Base-by-base conservation (phyloP, 1,140 invertebrate species). In the Drosophila ercepeae region DNA sequence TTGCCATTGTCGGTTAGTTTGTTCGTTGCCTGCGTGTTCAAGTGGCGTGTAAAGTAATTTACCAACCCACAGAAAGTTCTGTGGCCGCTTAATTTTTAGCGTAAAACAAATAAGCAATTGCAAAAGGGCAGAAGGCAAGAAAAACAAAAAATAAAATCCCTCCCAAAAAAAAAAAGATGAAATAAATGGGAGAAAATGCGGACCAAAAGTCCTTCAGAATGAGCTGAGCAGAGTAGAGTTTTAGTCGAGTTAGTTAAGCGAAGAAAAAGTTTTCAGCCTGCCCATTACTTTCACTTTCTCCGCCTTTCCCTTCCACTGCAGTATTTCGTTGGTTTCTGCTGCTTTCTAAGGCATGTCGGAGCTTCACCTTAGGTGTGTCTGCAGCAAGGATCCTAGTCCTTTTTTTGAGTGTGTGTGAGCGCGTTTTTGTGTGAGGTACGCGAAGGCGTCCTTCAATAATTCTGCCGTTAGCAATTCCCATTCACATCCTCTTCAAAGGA, bases 31-130 rank as follows among this genome's bases (percentile, higher is more conserved):
- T 88, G 82, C 82, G 82, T 86, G 82, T 82, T 75, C 69, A 88
- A 88, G 83, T 88, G 61, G 82, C 82, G 77, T 88, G 82, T 88
- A 88, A 88, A 89, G 65, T 82, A 88, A 88, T 88, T 82, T 78
- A 70, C 32, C 53, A 59, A 49, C 19, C 79, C 61, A 50, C 65
- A 57, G n/a, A 72, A 77, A 70, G 48, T 78, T 86, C 73, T 49
- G 61, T 61, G 53, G 63, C 36, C 48, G 60, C 86, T 86, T 81
- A 86, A 81, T 88, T 86, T 82, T 81, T 64, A 88, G 82, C 81
- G 73, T 44, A 82, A 88, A 86, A 73, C 74, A 84, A 86, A 86
- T 84, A 86, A 81, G 84, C 76, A 77, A 86, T 84, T 45, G 67
- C 61, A 54, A 73, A 32, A 63, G 67, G 36, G 50, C 42, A 70